Evolutionary conservation across 2,888 invertebrate species (phyloP).

Genomic region (Meghimatium bilineatum): DNA sequence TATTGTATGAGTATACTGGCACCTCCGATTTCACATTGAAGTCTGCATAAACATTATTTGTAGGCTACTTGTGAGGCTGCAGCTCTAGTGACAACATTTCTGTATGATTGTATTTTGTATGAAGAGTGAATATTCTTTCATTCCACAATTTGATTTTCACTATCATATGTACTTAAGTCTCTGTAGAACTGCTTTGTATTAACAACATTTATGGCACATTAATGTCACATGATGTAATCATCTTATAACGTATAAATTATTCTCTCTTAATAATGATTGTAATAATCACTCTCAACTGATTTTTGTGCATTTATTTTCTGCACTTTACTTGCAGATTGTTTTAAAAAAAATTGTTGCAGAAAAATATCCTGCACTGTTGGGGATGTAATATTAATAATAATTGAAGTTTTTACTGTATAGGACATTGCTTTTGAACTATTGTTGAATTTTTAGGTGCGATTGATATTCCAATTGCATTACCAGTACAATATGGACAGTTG

Average conservation of each 20-base stretch:
- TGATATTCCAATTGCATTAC: no score
- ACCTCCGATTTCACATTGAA: background rate
- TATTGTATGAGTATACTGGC: no score
- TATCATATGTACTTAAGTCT: background rate
- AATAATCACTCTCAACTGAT: no score
- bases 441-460: no score
- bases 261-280: background rate
- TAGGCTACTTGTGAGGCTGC: background rate
- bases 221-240: background rate
- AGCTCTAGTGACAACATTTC: background rate
- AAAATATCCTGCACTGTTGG: no score
- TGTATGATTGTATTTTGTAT: background rate
- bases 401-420: no score
- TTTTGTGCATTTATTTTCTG: no score
- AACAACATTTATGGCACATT: background rate
- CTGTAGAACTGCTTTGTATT: background rate
- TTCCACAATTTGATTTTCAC: background rate
- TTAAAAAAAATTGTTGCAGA: no score
- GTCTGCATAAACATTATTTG: background rate
- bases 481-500: no score
- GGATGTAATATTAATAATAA: no score
- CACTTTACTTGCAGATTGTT: no score
- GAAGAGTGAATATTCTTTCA: background rate
- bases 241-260: background rate
- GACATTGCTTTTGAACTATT: no score